These are phyloP conservation scores for Sebastolobus alascanus DNA, from an alignment of 2,797 vertebrate species.

Conservation along the genomic window DNA sequence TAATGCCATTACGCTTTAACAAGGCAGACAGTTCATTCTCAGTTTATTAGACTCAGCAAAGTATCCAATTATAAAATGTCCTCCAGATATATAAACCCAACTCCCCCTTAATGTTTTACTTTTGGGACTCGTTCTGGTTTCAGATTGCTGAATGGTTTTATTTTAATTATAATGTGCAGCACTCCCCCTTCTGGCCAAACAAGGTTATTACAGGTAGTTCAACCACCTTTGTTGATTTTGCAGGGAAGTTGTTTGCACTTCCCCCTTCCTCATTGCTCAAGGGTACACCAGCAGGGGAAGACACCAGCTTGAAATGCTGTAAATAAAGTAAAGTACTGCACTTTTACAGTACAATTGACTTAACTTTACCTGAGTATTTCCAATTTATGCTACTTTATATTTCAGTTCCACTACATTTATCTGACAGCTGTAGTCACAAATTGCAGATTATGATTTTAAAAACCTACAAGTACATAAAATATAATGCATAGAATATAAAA, in stretches of 20 bases:
- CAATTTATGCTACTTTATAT: too few relatives aligned
- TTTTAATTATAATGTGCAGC: not conserved
- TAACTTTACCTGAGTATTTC: not conserved
- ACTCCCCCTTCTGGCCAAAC: slow-evolving; percentile 33
- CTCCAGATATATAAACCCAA: slow-evolving; percentile 5
- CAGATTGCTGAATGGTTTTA: not conserved
- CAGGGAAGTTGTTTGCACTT: not conserved
- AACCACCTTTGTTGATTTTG: not conserved
- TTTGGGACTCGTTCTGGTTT: not conserved
- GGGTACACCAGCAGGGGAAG: too few relatives aligned
- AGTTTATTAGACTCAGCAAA: slow-evolving; percentile 35
- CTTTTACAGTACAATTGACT: not conserved
- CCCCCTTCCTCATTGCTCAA: not conserved
- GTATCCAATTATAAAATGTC: slow-evolving; percentile 33
- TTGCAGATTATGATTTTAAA: not conserved
- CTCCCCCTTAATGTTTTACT: not conserved
- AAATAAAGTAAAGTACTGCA: not conserved
- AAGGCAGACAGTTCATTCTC: slow-evolving; percentile 24
- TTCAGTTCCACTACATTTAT: not conserved
- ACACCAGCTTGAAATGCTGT: not conserved
- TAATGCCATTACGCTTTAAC: slow-evolving; percentile 17
- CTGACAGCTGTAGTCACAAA: not conserved
- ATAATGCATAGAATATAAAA: not conserved
- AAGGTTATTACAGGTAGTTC: slow-evolving; percentile 11
- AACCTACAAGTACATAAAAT: not conserved